Evolutionary conservation across 2,113 vertebrate species (phyloP).

Genomic region (Ochotona princeps): DNA sequence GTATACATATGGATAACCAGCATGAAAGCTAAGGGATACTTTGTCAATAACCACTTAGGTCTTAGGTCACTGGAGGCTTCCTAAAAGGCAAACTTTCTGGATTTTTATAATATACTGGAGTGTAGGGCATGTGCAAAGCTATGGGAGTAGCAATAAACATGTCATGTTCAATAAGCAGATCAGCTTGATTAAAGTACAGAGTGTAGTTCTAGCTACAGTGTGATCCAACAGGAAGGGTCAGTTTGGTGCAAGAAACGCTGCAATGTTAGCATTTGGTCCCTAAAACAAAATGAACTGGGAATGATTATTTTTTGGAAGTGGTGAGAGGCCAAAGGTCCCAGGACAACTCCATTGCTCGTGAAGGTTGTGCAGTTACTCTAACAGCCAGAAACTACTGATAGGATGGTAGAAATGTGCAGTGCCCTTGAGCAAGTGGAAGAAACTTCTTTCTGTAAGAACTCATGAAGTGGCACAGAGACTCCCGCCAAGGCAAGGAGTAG

Average conservation of each 20-base stretch:
- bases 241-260: slow-evolving; percentile 30
- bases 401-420: background rate
- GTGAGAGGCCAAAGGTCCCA: background rate
- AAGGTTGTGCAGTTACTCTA: slow-evolving; percentile 41
- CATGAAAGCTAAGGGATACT: slow-evolving; percentile 58
- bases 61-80: slow-evolving; percentile 26
- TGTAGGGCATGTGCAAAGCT: slow-evolving; percentile 37
- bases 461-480: background rate
- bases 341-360: slow-evolving; percentile 39
- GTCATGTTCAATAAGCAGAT: slow-evolving; percentile 52
- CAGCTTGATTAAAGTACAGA: slow-evolving; percentile 59
- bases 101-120: slow-evolving; percentile 38
- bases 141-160: slow-evolving; percentile 41
- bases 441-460: slow-evolving; percentile 39
- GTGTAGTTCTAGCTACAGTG: slow-evolving; percentile 36
- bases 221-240: slow-evolving; percentile 29
- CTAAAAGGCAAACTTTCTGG: slow-evolving; percentile 25
- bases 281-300: slow-evolving; percentile 54
- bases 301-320: slow-evolving; percentile 46
- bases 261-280: slow-evolving; percentile 21
- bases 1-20: slow-evolving; percentile 60
- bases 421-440: slow-evolving; percentile 5
- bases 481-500: background rate
- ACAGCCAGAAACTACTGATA: slow-evolving; percentile 53
- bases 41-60: slow-evolving; percentile 31